Percentiles rank a stretch among this genome's conserved stretches.
These are phyloP conservation scores for Cylloceria caligata DNA, from an alignment of 2,888 invertebrate genomes.

Conservation along the genomic window DNA sequence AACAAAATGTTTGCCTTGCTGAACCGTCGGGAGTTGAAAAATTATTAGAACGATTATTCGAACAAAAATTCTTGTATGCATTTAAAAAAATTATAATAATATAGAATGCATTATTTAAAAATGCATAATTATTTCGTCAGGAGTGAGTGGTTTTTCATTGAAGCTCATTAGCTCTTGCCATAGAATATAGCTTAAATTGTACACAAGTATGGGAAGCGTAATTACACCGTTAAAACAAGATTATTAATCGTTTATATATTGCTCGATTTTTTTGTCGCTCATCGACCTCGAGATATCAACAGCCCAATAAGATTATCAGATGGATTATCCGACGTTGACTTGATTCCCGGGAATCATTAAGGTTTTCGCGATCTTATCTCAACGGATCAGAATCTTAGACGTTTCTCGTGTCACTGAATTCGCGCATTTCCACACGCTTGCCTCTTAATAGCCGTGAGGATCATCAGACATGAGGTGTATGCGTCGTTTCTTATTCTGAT, in stretches of 20 bases:
- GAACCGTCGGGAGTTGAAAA: too few relatives aligned
- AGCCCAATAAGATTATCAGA: conserved; percentile 21
- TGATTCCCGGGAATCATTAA: conserved; percentile 20
- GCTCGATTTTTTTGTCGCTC: not conserved
- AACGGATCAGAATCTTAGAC: not conserved
- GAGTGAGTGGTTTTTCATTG: too few relatives aligned
- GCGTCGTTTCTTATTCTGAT: not conserved
- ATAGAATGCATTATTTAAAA: too few relatives aligned
- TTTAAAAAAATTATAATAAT: too few relatives aligned
- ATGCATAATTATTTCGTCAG: too few relatives aligned
- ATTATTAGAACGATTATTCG: too few relatives aligned
- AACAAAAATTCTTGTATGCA: too few relatives aligned
- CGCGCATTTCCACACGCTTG: not conserved
- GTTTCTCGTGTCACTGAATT: conserved; percentile 4
- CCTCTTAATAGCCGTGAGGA: not conserved
- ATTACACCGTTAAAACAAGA: not conserved
- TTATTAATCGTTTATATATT: not conserved
- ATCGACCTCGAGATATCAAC: conserved; percentile 24
- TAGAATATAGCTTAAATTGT: not conserved
- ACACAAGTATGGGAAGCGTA: not conserved
- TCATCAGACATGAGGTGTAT: not conserved
- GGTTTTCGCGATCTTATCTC: not conserved
- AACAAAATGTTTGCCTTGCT: too few relatives aligned
- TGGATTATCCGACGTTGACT: conserved; percentile 14
- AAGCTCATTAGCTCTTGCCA: too few relatives aligned